Base-by-base conservation (phyloP, 2,113 vertebrate genomes). In the Labeo rohita region DNA sequence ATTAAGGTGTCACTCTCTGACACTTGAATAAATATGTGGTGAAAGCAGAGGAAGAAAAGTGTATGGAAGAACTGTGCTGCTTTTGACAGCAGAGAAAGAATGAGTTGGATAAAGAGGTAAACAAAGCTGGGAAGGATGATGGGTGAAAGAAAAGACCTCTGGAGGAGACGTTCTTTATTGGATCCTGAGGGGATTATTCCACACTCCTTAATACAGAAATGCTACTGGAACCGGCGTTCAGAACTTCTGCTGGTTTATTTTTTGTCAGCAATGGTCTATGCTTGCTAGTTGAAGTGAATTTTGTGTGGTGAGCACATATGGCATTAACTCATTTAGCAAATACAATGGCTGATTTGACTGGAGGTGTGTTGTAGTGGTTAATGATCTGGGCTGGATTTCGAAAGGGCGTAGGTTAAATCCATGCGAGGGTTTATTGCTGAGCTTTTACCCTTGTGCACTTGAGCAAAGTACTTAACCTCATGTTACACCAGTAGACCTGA, bases 1-100 rank as follows among this genome's bases (percentile, higher is more conserved):
- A 87, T 83, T 82, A 84, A 68, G 83, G 54, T 78, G 83, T 85
- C 88, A 79, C 18, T 80, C 28, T 78, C 9, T 49, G 73, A 85
- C 63, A 66, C 74, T 63, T 72, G 52, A 89, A 88, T 88, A 86
- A 88, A 87, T 74, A 61, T 50, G 73, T 49, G 49, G 65, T 61
- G 16, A 84, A 45, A 11, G 45, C 39, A 36, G 10, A 66, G 68
- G 34, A 65, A n/a, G 34, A 76, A 47, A 18, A 34, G 50, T 54
- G 49, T 36, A 54, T 18, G 75, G 12, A 36, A 2, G 18, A 50
- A 54, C 43, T 76, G 45, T 49, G 21, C 8, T 56, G 39, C 9
- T 80, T 68, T 54, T 18, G 36, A 73, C 28, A 43, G 10, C 10
- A 5, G 10, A 39, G 10, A 80, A 76, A 80, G 36, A 54, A 77